Percentiles rank a stretch among this genome's conserved stretches.
phyloP scores from a whole-genome alignment of 1,140 invertebrate genomes.

The Cherax destructor region DNA sequence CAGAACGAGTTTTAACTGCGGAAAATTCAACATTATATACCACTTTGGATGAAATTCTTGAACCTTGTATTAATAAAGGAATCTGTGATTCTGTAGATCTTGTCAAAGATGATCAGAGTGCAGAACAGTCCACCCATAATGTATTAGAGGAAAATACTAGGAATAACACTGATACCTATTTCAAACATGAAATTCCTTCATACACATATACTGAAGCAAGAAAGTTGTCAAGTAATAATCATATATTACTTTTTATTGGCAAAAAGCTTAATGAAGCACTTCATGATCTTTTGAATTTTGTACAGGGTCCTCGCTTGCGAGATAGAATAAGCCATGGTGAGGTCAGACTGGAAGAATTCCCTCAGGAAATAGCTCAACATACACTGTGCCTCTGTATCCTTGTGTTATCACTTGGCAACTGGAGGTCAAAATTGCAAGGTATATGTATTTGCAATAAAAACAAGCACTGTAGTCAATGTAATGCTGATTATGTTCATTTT shows the following conservation, averaged over 20 bases:
- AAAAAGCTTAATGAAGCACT: constrained; percentile 47
- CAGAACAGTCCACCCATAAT: background rate
- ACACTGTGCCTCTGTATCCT: constrained; percentile 26
- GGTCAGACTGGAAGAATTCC: constrained; percentile 9
- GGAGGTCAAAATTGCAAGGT: background rate
- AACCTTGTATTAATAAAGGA: background rate
- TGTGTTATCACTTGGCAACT: background rate
- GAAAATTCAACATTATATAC: constrained; percentile 40
- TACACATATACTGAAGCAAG: background rate
- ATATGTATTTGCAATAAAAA: no score
- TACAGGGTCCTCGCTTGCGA: constrained; percentile 30
- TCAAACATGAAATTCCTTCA: background rate
- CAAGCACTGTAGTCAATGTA: no score
- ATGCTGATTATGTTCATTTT: background rate
- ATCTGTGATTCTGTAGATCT: background rate
- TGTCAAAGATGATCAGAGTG: background rate
- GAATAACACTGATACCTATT: background rate
- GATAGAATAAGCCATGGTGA: constrained; percentile 46
- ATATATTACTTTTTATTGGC: constrained; percentile 1
- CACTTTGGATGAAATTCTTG: constrained; percentile 39
- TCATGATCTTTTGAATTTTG: constrained; percentile 40
- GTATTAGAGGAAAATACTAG: background rate
- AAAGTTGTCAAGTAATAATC: constrained; percentile 4
- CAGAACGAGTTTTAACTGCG: constrained; percentile 29
- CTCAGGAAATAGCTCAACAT: background rate